Conservation (phyloP, 2,113 vertebrate species). For the Scortum barcoo region DNA sequence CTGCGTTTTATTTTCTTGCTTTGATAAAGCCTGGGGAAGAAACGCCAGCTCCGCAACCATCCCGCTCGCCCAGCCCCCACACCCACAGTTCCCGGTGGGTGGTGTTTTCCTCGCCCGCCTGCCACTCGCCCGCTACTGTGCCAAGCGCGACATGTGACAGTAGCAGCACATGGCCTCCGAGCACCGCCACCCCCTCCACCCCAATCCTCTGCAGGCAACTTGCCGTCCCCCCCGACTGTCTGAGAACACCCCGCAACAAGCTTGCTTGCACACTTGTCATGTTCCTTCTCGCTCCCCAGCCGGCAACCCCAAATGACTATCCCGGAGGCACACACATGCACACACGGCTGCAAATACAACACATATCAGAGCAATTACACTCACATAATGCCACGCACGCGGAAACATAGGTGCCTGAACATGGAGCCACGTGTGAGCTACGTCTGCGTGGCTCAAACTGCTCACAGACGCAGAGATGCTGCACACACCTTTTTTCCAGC, state of each 20-base stretch:
- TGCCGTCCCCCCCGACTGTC: constrained; percentile 27
- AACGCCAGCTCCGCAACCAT: constrained; percentile 46
- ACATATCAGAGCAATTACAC: constrained; percentile 48
- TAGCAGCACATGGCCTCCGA: constrained; percentile 76
- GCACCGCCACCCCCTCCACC: constrained; percentile 1
- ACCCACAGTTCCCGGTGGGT: constrained; percentile 76
- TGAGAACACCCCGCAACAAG: constrained; percentile 66
- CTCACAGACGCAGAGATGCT: constrained; percentile 13
- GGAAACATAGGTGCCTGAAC: constrained; percentile 10
- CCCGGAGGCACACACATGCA: constrained; percentile 31
- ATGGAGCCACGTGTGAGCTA: background rate
- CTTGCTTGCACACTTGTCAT: constrained; percentile 65
- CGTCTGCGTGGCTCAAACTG: constrained; percentile 21
- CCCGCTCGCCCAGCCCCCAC: constrained; percentile 56
- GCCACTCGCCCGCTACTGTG: constrained; percentile 61
- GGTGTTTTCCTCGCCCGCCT: constrained; percentile 78
- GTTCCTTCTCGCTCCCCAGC: constrained; percentile 55
- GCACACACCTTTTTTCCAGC: constrained; percentile 38
- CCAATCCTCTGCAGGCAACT: constrained; percentile 34
- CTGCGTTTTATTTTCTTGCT: constrained; percentile 61
- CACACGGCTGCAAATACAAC: background rate
- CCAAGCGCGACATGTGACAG: constrained; percentile 81
- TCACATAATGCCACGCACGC: constrained; percentile 31
- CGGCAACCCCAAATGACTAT: constrained; percentile 52
- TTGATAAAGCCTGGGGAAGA: constrained; percentile 77